These are phyloP conservation scores for Acrocyrtus sp. DNA, from an alignment of 2,888 invertebrate species.

Conservation along the genomic window DNA sequence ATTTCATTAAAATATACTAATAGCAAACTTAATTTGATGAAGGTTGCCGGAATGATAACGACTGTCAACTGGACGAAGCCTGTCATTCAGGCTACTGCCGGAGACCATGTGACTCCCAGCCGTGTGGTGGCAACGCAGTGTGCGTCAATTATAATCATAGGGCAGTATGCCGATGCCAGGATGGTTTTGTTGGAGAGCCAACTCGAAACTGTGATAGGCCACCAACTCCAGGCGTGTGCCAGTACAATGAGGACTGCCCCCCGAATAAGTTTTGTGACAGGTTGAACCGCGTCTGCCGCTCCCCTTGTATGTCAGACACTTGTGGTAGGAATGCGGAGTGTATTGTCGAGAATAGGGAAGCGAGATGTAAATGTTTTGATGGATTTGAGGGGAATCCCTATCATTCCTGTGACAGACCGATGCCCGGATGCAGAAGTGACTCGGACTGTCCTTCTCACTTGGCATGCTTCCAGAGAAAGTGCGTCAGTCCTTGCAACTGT, in stretches of 20 bases:
- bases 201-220: constrained; percentile 66
- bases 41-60: constrained; percentile 75
- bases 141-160: constrained; percentile 81
- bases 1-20: no score
- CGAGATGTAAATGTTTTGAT: constrained; percentile 78
- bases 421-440: constrained; percentile 80
- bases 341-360: constrained; percentile 78
- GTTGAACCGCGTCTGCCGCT: constrained; percentile 84
- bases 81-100: constrained; percentile 77
- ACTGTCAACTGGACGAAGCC: constrained; percentile 86
- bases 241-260: constrained; percentile 91
- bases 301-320: constrained; percentile 79
- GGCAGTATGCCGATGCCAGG: constrained; percentile 83
- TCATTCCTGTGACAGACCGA: constrained; percentile 74
- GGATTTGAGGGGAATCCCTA: constrained; percentile 83
- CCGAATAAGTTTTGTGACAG: constrained; percentile 87
- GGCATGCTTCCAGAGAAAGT: constrained; percentile 80
- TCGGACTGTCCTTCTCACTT: constrained; percentile 81
- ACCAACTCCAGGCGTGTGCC: constrained; percentile 77
- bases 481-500: constrained; percentile 82
- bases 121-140: constrained; percentile 76
- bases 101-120: constrained; percentile 72
- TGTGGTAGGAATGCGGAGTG: constrained; percentile 84
- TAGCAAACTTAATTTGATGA: no score
- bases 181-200: constrained; percentile 80